A percentile compares a stretch with the other conserved stretches of the same genome.
Conservation (phyloP, 30 jellyfish, hydroid and myxozoan genomes). For the Hydractinia symbiolongicarpus region DNA sequence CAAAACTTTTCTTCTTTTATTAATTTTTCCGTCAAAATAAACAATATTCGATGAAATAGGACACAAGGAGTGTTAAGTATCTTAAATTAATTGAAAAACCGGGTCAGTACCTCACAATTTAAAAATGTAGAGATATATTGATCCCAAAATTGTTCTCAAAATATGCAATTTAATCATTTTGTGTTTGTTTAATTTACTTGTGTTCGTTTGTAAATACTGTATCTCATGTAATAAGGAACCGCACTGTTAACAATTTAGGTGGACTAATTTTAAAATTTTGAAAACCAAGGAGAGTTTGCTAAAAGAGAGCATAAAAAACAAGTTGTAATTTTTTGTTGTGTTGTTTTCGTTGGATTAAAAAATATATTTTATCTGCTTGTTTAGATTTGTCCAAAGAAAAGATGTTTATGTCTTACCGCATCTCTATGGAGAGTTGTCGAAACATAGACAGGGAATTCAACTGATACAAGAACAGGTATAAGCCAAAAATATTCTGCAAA, state of each 20-base stretch:
- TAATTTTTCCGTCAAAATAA: neutral
- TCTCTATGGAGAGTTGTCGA: constrained; percentile 87
- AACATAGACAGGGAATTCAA: constrained; percentile 66
- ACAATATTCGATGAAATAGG: neutral
- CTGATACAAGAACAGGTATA: constrained; percentile 76
- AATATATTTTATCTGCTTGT: neutral
- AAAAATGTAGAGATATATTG: too few relatives aligned
- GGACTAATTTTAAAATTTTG: too few relatives aligned
- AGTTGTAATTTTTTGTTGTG: neutral
- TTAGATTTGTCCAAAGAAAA: constrained; percentile 26
- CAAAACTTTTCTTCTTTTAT: neutral
- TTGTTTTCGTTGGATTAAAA: neutral
- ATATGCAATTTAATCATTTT: too few relatives aligned
- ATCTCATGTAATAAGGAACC: too few relatives aligned
- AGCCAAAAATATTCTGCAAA: neutral
- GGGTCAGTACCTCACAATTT: too few relatives aligned
- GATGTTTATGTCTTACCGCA: constrained; percentile 87
- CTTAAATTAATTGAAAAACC: too few relatives aligned
- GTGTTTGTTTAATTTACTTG: too few relatives aligned
- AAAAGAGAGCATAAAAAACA: too few relatives aligned
- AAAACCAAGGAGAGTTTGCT: neutral
- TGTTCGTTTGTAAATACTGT: neutral
- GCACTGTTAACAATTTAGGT: too few relatives aligned
- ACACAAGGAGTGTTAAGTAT: too few relatives aligned
- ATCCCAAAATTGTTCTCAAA: too few relatives aligned